Evolutionary conservation across 2,888 invertebrate species (phyloP).

Genomic region (Schizaphis graminum): DNA sequence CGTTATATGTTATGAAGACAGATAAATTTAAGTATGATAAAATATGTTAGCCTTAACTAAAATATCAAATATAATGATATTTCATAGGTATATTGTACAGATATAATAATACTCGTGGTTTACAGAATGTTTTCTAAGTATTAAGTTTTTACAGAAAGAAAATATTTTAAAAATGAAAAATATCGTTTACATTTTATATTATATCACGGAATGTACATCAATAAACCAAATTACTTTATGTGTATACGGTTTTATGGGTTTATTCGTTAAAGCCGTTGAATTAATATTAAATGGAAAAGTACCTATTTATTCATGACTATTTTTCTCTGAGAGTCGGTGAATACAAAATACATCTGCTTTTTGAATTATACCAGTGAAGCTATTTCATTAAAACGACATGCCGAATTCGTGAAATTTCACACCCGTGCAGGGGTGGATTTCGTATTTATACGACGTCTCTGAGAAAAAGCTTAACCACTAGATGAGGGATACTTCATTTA

Average conservation of each 20-base stretch:
- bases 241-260: conserved; percentile 33
- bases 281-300: conserved; percentile 30
- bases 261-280: conserved; percentile 7
- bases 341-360: conserved; percentile 10
- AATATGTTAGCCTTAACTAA: neutral
- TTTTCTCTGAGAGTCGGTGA: conserved; percentile 3
- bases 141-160: neutral
- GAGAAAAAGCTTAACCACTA: conserved; percentile 16
- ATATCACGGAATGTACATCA: conserved; percentile 11
- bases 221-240: conserved; percentile 30
- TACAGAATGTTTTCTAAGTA: neutral
- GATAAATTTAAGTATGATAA: neutral
- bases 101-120: neutral
- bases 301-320: conserved; percentile 24
- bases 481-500: conserved; percentile 18
- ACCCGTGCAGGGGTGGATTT: neutral
- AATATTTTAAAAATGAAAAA: conserved; percentile 9
- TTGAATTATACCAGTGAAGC: conserved; percentile 43
- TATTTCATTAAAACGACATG: conserved; percentile 59
- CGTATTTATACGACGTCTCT: neutral
- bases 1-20: neutral
- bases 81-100: neutral
- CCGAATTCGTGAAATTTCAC: conserved; percentile 47
- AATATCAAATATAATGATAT: neutral
- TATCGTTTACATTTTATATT: conserved; percentile 9